Percentiles rank a stretch among this genome's conserved stretches.
phyloP scores from a whole-genome alignment of 2,797 vertebrate genomes.

The Schizothorax lantsangensis region DNA sequence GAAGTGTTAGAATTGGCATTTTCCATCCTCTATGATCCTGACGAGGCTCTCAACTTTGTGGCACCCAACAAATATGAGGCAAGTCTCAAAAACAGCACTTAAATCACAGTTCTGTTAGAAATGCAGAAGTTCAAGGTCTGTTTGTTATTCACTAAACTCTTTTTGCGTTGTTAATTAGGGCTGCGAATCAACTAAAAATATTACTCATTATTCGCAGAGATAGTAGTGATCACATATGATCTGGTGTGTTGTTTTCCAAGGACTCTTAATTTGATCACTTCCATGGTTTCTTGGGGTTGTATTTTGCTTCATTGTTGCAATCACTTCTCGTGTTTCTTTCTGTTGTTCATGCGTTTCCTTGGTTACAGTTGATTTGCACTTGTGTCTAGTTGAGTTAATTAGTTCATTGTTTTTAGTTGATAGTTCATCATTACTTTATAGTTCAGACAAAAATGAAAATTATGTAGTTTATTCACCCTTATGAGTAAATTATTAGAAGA shows the following conservation, averaged over 20 bases:
- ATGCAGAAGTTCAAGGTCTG: neutral
- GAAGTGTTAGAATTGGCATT: conserved; percentile 97
- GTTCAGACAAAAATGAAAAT: neutral
- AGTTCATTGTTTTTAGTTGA: neutral
- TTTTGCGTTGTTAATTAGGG: neutral
- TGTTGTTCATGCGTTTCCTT: neutral
- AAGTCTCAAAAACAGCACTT: conserved; percentile 59
- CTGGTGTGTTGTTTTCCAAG: neutral
- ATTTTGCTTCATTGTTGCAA: neutral
- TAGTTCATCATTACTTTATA: neutral
- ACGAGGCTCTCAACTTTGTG: conserved; percentile 97
- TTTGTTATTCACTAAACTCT: neutral
- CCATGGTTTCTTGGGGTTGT: neutral
- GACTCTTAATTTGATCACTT: neutral
- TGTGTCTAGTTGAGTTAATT: neutral
- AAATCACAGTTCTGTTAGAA: neutral
- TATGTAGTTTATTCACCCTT: neutral
- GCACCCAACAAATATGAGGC: conserved; percentile 99
- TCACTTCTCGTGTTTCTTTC: neutral
- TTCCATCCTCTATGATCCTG: conserved; percentile 95
- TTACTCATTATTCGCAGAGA: neutral
- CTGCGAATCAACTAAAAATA: neutral
- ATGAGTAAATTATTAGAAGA: neutral
- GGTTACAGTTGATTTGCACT: neutral
- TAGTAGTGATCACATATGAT: neutral